phyloP scores from a whole-genome alignment of 1,140 invertebrate genomes.

The Formica exsecta region DNA sequence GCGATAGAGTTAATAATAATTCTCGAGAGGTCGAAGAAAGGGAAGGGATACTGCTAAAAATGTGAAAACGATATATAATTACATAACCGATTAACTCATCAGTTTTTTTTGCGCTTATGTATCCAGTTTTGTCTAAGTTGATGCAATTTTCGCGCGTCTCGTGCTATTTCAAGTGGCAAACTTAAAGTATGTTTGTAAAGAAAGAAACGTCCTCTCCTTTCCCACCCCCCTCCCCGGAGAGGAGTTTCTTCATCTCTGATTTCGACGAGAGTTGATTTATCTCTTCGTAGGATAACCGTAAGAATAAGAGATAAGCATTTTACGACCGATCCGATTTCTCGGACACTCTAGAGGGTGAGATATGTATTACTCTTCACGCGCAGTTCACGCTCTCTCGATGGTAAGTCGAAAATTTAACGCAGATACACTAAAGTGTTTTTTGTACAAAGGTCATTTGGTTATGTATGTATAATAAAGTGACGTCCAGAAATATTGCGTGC shows the following conservation, averaged over 20 bases:
- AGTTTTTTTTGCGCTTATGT: slow-evolving; percentile 8
- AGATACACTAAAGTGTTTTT: slow-evolving; percentile 43
- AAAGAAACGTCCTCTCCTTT: slow-evolving; percentile 22
- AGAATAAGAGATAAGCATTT: slow-evolving; percentile 45
- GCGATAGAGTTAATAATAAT: slow-evolving; percentile 25
- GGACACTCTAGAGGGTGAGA: slow-evolving; percentile 38
- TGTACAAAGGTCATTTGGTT: slow-evolving; percentile 55
- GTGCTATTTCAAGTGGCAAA: slow-evolving; percentile 15
- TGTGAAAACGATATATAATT: slow-evolving; percentile 17
- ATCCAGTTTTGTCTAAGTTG: background rate
- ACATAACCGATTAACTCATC: slow-evolving; percentile 5
- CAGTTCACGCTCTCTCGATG: slow-evolving; percentile 39
- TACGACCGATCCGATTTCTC: slow-evolving; percentile 33
- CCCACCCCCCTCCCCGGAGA: background rate
- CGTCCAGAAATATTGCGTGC: slow-evolving; percentile 41
- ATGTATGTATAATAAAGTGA: slow-evolving; percentile 60
- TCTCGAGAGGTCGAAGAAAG: background rate
- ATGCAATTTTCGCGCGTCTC: slow-evolving; percentile 21
- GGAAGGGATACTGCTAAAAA: background rate
- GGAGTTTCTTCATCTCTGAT: slow-evolving; percentile 39
- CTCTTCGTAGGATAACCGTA: slow-evolving; percentile 33
- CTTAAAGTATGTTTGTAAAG: slow-evolving; percentile 30
- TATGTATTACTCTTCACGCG: slow-evolving; percentile 42
- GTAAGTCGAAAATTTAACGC: slow-evolving; percentile 18
- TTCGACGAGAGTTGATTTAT: slow-evolving; percentile 32